Evolutionary conservation across 2,113 vertebrate species (phyloP).

Genomic region (Sprattus sprattus): DNA sequence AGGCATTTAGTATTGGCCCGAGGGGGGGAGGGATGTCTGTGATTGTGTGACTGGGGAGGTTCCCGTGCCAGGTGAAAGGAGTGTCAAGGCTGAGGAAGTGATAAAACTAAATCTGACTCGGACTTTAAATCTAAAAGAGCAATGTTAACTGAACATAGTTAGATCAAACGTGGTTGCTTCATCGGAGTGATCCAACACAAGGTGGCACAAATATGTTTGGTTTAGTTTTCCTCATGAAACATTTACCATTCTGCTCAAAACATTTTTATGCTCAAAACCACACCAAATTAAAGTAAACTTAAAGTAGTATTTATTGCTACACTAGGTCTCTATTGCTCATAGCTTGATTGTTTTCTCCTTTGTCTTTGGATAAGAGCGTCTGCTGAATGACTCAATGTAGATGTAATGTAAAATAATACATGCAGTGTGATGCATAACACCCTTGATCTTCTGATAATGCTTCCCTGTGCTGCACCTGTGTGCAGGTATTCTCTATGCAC

Average conservation of each 20-base stretch:
- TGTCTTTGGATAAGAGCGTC: no score
- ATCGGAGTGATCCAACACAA: no score
- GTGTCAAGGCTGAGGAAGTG: background rate
- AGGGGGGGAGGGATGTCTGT: background rate
- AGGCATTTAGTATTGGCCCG: constrained; percentile 27
- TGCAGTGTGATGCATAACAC: background rate
- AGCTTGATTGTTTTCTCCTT: no score
- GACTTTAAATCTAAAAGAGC: no score
- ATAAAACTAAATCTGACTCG: no score
- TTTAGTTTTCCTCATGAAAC: background rate
- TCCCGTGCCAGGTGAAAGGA: background rate
- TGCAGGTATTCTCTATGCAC: background rate
- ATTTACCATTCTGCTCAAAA: background rate
- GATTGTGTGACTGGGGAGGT: background rate
- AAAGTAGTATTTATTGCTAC: no score
- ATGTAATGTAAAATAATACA: background rate
- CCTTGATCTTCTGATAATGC: background rate
- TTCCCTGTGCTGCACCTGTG: background rate
- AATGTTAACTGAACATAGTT: no score
- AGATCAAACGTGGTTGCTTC: no score
- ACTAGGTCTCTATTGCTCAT: no score
- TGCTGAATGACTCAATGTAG: no score
- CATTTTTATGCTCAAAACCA: background rate
- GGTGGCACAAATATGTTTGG: background rate
- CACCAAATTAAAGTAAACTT: background rate